These are phyloP conservation scores for Oasisia sp. DNA, from an alignment of 2,888 invertebrate species.

Conservation along the genomic window DNA sequence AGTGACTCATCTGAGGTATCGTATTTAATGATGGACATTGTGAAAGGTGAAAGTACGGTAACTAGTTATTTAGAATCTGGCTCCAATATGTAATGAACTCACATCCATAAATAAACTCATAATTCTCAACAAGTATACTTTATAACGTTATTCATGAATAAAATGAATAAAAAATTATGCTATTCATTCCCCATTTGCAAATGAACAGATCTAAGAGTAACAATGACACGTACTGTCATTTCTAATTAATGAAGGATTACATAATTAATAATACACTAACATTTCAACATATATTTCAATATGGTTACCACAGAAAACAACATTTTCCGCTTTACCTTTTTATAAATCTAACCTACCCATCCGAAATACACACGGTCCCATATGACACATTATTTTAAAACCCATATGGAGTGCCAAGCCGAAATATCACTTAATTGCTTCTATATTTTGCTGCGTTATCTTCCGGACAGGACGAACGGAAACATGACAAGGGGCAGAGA, in stretches of 20 bases:
- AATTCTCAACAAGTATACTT: background rate
- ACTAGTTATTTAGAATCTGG: background rate
- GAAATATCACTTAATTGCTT: slow-evolving; percentile 1
- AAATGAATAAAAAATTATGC: background rate
- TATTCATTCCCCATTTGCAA: background rate
- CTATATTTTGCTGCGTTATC: background rate
- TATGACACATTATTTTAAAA: background rate
- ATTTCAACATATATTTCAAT: background rate
- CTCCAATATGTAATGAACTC: background rate
- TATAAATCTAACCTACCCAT: background rate
- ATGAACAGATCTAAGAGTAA: background rate
- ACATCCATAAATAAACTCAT: background rate
- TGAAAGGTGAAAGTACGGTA: background rate
- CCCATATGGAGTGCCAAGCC: background rate
- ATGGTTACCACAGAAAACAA: background rate
- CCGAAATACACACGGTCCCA: background rate
- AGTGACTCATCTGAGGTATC: background rate
- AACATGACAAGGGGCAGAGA: background rate
- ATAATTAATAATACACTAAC: background rate
- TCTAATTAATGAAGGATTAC: background rate
- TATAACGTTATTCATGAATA: no score
- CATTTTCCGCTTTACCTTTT: background rate
- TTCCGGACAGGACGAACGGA: background rate
- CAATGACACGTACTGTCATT: background rate
- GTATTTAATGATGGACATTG: background rate